phyloP scores from a whole-genome alignment of 2,888 invertebrate genomes.

The Smittia sp. region DNA sequence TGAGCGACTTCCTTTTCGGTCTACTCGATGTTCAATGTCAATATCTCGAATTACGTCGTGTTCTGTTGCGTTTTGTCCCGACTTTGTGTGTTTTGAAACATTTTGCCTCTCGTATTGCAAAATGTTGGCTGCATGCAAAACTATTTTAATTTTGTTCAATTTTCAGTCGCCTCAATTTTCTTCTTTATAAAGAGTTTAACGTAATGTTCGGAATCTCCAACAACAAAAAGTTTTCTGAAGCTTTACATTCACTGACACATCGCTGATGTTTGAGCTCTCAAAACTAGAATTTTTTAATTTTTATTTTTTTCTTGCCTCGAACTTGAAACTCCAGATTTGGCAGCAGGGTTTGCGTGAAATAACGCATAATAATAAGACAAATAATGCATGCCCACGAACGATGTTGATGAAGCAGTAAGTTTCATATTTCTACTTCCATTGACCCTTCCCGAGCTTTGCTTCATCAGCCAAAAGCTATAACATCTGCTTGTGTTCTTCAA shows the following conservation, averaged over 20 bases:
- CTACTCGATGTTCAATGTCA: not conserved
- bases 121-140: not conserved
- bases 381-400: conserved; percentile 92
- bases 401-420: conserved; percentile 99
- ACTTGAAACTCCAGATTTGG: conserved; percentile 69
- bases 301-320: conserved; percentile 43
- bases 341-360: conserved; percentile 82
- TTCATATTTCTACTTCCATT: not conserved
- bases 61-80: conserved; percentile 31
- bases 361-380: conserved; percentile 94
- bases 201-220: no score
- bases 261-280: no score
- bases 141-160: not conserved
- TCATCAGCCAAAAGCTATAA: no score
- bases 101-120: not conserved
- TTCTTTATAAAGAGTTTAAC: no score
- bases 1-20: no score
- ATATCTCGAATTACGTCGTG: conserved; percentile 42
- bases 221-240: not conserved
- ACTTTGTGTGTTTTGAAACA: not conserved
- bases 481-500: no score
- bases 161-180: no score
- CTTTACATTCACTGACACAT: not conserved
- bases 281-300: conserved; percentile 44
- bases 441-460: no score